Evolutionary conservation across 2,888 invertebrate species (phyloP), one percentile per base, ranked within the genome.

Genomic region (Melanostoma mellinum): DNA sequence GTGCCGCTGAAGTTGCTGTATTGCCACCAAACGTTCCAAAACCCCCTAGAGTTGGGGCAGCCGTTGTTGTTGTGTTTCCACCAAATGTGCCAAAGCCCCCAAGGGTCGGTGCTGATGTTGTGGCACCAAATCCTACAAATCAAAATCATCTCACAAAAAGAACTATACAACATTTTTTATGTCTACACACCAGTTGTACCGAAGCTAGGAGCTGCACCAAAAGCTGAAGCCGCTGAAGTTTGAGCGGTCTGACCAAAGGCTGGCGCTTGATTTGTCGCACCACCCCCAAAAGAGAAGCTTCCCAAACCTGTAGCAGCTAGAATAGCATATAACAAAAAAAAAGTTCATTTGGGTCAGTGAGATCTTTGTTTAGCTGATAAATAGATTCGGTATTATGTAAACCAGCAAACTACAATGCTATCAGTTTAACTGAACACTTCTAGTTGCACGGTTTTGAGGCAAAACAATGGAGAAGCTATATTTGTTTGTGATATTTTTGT

Each of bases 271-370:
- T 88, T 86, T 4, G 88, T 58, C 5, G 85, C 86, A 30, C 91
- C 87, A 4, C 89, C 78, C 8, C 88, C 89, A 86, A 92, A 91
- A 1, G 90, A 87, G 6, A 89, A 87, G 10, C 75, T 87, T 3
- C 93, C 93, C 88, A 94, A 93, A 6, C 92, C 88, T 8, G 92
- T 91, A n/a, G 84, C 46, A n/a, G 86, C 86, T 85, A 32, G 55
- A 79, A 82, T 68, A 20, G 42, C 30, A 73, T 20, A 20, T 1
- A 20, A 20, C 20, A 50, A 10, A 78, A 30, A 60, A 40, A 30
- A 3, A 40, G 76, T 67, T 82, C 61, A 73, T 40, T 46, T 2
- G 56, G 72, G 48, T 68, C 50, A 82, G 6, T 33, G 20, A 20
- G 20, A 20, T 68, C 30, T 56, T 65, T 71, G 44, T 71, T 52